Base-by-base conservation (phyloP, 2,113 vertebrate species). In the Dicentrarchus labrax region DNA sequence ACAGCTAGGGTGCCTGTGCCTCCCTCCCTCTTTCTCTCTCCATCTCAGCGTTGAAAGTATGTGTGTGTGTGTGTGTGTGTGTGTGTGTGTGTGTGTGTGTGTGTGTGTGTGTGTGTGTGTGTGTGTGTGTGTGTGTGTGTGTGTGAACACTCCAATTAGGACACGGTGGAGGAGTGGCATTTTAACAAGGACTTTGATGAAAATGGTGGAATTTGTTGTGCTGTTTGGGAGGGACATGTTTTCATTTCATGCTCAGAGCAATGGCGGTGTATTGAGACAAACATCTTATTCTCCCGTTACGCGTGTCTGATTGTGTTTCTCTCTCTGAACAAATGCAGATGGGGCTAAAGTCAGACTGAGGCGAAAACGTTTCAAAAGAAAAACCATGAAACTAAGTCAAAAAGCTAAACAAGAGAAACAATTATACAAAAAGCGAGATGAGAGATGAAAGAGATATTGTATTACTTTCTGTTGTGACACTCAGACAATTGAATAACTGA, bases 1-100 rank as follows among this genome's bases (percentile, higher is more conserved):
- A 92, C 93, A 93, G 90, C 83, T 59, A 13, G 72, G 66, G 83
- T 85, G 91, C 69, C 83, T 70, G 51, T 66, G 76, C 36, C 64
- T 66, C 51, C 66, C 72, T 68, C 45, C 51, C 64, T 78, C 41
- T 59, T 50, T 73, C 50, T 60, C 68, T 57, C 48, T 59, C 57
- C 8, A 1, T 69, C 75, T 38, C 60, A 50, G 54, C 22, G 11
- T 61, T 64, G 43, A 11, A 38, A 12, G 30, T 50, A 24, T 24
- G 22, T 38, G 45, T 54, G 64, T 50, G 47, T 54, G 24, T 24
- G 36, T 38, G 51, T 59, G 68, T 50, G 45, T 54, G 36, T 24
- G 36, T 38, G 51, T 54, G 68, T 50, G 47, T 54, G 36, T 24
- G 45, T 51, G 68, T 22, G 17, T 51, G 47, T 50, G 38, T 15